Evolutionary conservation across 1,140 invertebrate genomes (phyloP).

Genomic region (Hylaeus volcanicus): DNA sequence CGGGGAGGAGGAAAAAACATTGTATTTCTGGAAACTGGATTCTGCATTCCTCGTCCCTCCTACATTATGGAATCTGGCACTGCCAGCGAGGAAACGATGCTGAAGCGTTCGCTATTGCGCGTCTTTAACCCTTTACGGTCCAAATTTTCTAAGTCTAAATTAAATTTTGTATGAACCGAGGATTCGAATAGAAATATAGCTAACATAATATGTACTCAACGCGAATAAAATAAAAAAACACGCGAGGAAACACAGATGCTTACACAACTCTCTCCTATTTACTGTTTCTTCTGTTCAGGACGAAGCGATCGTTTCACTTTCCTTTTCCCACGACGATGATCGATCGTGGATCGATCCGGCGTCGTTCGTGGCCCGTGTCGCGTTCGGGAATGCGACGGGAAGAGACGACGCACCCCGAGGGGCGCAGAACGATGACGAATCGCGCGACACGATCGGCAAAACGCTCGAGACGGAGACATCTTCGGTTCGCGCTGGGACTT

Average conservation of each 20-base stretch:
- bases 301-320: neutral
- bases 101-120: neutral
- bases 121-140: too few species aligned
- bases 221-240: too few species aligned
- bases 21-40: constrained; percentile 16
- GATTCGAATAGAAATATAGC: too few species aligned
- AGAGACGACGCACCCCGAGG: constrained; percentile 60
- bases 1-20: neutral
- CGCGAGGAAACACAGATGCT: too few species aligned
- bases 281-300: neutral
- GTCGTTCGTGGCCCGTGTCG: constrained; percentile 17
- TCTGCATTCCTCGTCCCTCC: constrained; percentile 8
- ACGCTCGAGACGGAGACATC: constrained; percentile 31
- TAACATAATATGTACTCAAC: too few species aligned
- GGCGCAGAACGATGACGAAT: constrained; percentile 69
- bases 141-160: too few species aligned
- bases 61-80: neutral
- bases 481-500: constrained; percentile 46
- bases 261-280: too few species aligned
- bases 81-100: neutral
- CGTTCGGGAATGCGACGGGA: constrained; percentile 26
- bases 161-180: too few species aligned
- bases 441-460: constrained; percentile 42
- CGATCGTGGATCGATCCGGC: constrained; percentile 35
- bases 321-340: neutral